Percentiles rank a stretch among this genome's conserved stretches.
Conservation (phyloP, 1,140 invertebrate genomes). For the Pachyrhynchus sulphureomaculatus region DNA sequence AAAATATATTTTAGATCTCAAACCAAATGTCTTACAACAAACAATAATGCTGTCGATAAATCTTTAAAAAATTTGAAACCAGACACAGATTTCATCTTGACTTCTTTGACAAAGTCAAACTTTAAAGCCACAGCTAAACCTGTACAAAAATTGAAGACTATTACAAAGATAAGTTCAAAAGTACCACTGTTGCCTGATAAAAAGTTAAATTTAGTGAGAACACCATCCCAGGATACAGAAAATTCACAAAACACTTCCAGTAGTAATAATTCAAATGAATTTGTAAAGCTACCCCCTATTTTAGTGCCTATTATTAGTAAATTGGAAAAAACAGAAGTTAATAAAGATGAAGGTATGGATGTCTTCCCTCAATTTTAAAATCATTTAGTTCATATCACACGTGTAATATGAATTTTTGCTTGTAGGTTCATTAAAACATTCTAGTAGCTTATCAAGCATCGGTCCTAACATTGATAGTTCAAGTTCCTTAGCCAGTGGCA, state of each 20-base stretch:
- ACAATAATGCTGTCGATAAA: slow-evolving; percentile 31
- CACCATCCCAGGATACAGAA: slow-evolving; percentile 60
- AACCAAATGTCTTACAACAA: slow-evolving; percentile 56
- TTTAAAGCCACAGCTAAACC: slow-evolving; percentile 1
- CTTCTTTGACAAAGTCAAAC: slow-evolving; percentile 32
- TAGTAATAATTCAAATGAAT: slow-evolving; percentile 51
- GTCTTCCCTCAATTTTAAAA: too few relatives aligned
- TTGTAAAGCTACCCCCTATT: slow-evolving; percentile 67
- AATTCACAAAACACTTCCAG: slow-evolving; percentile 54
- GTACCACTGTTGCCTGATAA: slow-evolving; percentile 41
- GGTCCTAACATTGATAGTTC: slow-evolving; percentile 68
- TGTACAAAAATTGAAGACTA: slow-evolving; percentile 13
- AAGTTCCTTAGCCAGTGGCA: slow-evolving; percentile 54
- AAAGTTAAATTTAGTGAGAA: slow-evolving; percentile 46
- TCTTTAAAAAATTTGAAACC: slow-evolving; percentile 42
- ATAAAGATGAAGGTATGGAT: slow-evolving; percentile 1
- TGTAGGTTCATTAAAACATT: slow-evolving; percentile 45
- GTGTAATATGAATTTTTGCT: too few relatives aligned
- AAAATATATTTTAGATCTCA: slow-evolving; percentile 53
- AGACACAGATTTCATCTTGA: slow-evolving; percentile 47
- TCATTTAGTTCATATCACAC: too few relatives aligned
- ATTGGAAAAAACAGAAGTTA: slow-evolving; percentile 37
- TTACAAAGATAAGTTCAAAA: slow-evolving; percentile 33
- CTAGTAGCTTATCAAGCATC: slow-evolving; percentile 63
- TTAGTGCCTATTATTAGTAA: slow-evolving; percentile 60